Evolutionary conservation across 1,140 invertebrate species (phyloP), one percentile per base, ranked within the genome.

Genomic region (Brachionus asplanchnoidis): DNA sequence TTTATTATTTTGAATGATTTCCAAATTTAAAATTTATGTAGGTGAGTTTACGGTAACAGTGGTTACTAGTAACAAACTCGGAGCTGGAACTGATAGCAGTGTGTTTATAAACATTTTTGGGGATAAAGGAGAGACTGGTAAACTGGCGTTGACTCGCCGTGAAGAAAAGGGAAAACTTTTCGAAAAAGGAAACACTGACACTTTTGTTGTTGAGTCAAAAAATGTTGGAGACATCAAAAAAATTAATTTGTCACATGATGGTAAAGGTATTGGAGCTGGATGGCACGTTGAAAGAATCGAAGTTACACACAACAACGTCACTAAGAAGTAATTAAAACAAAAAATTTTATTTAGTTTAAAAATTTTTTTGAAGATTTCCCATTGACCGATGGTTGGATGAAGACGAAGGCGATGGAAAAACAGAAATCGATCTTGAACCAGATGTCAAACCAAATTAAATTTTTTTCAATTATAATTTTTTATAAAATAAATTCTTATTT

Each of bases 191-290:
- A 86, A 88, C 85, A 88, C 87, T 68, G 89, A 90, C 86, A 86
- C 87, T 20, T 90, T 89, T 86, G 80, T 85, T 53, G 77, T 90
- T 23, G 88, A 89, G 85, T 87, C 88, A 53, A 88, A 88, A 28
- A 87, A 87, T 28, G 79, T 90, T 84, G 86, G 86, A 84, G 87
- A 88, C 66, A 68, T 90, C n/a, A 88, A 89, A 70, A 90, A 90
- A 85, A 87, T 90, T 17, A 87, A 88, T 50, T 88, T 90, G 78
- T 89, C 88, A 6, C 89, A 90, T 86, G 89, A 90, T 85, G 89
- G 87, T 32, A 85, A 87, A 44, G 89, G 89, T 3, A 83, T 90
- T 77, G 87, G 87, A n/a, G 68, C 88, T 84, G 89, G 89, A 7
- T 90, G 89, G 89, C 88, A 89, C 86, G 75, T 89, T 68, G 87